phyloP scores from a whole-genome alignment of 2,797 vertebrate species.

The Odontamblyopus lacepedii region DNA sequence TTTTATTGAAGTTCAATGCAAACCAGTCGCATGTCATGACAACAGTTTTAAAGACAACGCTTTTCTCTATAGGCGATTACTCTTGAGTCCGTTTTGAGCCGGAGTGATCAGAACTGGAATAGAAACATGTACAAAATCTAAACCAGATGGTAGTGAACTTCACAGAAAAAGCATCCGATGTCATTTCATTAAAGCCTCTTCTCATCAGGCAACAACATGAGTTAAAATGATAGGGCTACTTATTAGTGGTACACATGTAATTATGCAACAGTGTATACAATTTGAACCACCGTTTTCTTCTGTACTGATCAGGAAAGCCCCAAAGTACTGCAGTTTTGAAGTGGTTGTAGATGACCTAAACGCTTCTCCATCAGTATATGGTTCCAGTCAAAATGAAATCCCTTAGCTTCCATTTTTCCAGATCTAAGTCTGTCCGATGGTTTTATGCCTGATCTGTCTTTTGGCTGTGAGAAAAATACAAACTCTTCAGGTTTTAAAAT shows the following conservation, averaged over 20 bases:
- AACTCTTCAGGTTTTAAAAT: background rate
- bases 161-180: background rate
- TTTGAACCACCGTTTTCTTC: background rate
- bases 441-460: background rate
- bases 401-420: background rate
- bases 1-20: conserved; percentile 74
- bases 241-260: background rate
- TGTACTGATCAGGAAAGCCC: background rate
- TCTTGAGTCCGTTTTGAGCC: conserved; percentile 22
- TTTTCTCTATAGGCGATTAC: conserved; percentile 33
- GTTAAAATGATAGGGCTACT: no score
- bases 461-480: background rate
- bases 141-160: background rate
- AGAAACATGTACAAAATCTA: conserved; percentile 2
- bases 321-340: background rate
- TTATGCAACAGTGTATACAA: background rate
- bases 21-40: conserved; percentile 77
- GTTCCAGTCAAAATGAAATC: background rate
- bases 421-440: background rate
- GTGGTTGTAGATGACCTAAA: background rate
- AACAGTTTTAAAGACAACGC: conserved; percentile 38
- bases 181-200: background rate
- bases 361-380: background rate
- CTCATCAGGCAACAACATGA: background rate
- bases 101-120: background rate